Base-by-base conservation (phyloP, 2,797 vertebrate species). In the Scolopax bukidnonensis region DNA sequence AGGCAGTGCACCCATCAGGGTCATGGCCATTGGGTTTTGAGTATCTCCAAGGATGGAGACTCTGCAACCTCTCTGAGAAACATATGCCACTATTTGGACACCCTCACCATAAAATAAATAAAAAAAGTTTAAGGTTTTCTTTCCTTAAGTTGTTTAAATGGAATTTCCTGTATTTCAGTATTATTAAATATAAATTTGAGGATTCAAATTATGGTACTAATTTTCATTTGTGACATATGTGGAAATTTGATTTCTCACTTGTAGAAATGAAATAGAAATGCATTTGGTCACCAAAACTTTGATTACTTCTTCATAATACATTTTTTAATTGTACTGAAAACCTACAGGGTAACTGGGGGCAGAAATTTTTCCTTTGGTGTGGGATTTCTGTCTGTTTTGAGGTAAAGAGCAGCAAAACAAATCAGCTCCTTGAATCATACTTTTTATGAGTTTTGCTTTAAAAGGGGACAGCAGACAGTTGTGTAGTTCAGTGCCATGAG, bases 401-500 rank as follows among this genome's bases (percentile, higher is more conserved):
- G 51, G 30, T 0, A 13, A 89, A 86, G 36, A 78, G 48, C 61
- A 51, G 8, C 53, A 40, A 76, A 89, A 76, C 59, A 82, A 81
- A 59, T 17, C 27, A 69, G 27, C 36, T 45, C 53, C 43, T 95
- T 89, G 84, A 84, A 90, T 93, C n/a, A 67, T 19, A 40, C 13
- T 57, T 92, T 59, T 50, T 79, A 70, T 15, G 75, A 78, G 33
- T 81, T 94, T 94, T 91, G 23, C 65, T 41, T 95, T 14, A 1
- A 94, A 94, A 82, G 6, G 18, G 36, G 14, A 86, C 59, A 84
- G 76, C 41, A 89, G 69, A 71, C 60, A 86, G 56, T 81, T 93
- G 84, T 79, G 11, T 92, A 94, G 81, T 78, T 81, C 87, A 89
- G 4, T 78, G 51, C 47, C 65, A 75, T 38, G 67, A 91, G 84